A percentile compares a stretch with the other conserved stretches of the same genome.
phyloP scores from a whole-genome alignment of 2,888 invertebrate species.

The Sinodicranocentrus sp. region DNA sequence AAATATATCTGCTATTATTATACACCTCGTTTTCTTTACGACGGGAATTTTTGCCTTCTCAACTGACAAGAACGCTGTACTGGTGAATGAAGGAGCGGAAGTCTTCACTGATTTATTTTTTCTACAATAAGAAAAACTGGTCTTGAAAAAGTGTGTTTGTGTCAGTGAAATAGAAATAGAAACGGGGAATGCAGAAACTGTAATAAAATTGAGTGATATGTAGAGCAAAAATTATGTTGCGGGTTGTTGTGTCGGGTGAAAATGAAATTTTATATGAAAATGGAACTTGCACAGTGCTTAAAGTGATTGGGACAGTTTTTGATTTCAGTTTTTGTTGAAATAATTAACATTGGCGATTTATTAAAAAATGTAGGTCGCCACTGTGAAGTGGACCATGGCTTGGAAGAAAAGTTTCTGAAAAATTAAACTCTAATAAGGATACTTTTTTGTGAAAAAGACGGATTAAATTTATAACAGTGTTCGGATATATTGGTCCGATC shows the following conservation, averaged over 20 bases:
- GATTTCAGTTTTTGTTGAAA: neutral
- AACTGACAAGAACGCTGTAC: neutral
- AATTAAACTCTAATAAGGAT: no score
- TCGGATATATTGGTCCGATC: no score
- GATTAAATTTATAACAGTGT: no score
- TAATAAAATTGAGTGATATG: slow-evolving; percentile 24
- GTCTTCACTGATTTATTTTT: slow-evolving; percentile 18
- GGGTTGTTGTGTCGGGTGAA: slow-evolving; percentile 6
- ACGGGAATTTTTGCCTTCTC: slow-evolving; percentile 21
- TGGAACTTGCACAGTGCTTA: neutral
- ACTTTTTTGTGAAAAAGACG: no score
- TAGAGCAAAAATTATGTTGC: slow-evolving; percentile 10
- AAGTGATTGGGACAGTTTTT: neutral
- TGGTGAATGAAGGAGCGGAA: neutral
- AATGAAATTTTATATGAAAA: slow-evolving; percentile 12
- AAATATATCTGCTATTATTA: neutral
- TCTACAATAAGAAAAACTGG: neutral
- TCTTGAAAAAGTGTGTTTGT: slow-evolving; percentile 19
- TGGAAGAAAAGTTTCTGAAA: no score
- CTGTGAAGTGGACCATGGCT: neutral
- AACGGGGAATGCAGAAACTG: slow-evolving; percentile 12
- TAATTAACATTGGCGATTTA: neutral
- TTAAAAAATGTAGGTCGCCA: slow-evolving; percentile 6
- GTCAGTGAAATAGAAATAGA: slow-evolving; percentile 43
- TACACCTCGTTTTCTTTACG: slow-evolving; percentile 19